Conservation (phyloP, 2,888 invertebrate species). For the Drosophila recens region DNA sequence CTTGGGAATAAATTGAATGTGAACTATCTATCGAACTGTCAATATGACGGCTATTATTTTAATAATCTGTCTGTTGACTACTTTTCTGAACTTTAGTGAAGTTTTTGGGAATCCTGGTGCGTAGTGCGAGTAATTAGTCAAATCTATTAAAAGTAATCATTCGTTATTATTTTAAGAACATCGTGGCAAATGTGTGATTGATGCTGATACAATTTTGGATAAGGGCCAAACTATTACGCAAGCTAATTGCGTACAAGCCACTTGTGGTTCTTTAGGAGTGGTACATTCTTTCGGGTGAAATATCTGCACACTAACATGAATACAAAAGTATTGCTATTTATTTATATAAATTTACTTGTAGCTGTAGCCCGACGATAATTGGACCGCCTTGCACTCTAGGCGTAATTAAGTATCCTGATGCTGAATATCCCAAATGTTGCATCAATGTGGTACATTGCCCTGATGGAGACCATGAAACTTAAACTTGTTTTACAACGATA, state of each 20-base stretch:
- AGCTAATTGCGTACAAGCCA: not conserved
- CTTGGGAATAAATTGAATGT: slow-evolving; percentile 10
- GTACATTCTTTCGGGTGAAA: not conserved
- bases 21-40: not conserved
- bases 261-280: not conserved
- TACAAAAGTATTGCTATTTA: not conserved
- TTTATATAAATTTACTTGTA: not conserved
- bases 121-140: not conserved
- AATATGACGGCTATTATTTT: slow-evolving; percentile 15
- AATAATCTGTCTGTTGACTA: slow-evolving; percentile 12
- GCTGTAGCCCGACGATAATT: not conserved
- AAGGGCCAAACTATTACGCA: slow-evolving; percentile 24
- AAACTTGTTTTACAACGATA: no score
- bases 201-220: slow-evolving; percentile 35
- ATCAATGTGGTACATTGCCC: slow-evolving; percentile 18
- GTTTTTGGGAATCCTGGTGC: slow-evolving; percentile 4
- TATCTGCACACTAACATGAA: no score
- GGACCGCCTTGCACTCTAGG: slow-evolving; percentile 29
- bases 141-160: not conserved
- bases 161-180: slow-evolving; percentile 35
- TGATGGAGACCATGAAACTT: not conserved
- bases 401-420: slow-evolving; percentile 29
- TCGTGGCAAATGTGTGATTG: slow-evolving; percentile 54
- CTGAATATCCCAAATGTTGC: slow-evolving; percentile 41
- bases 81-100: slow-evolving; percentile 4